A percentile compares a stretch with the other conserved stretches of the same genome.
phyloP scores from a whole-genome alignment of 2,113 vertebrate genomes.

The Electrona antarctica region DNA sequence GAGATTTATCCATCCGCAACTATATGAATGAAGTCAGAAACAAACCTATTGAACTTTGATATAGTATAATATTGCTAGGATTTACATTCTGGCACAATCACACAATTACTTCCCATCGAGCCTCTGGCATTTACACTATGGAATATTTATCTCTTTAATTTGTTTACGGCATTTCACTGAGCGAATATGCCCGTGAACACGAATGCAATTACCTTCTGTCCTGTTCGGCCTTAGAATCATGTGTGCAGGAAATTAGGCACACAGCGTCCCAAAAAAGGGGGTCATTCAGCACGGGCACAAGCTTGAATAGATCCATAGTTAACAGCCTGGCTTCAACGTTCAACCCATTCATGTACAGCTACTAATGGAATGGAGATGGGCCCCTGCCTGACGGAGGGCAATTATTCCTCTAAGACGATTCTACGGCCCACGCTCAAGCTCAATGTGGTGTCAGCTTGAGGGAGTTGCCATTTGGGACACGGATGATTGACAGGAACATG shows the following conservation, averaged over 20 bases:
- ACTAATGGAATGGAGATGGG: slow-evolving; percentile 60
- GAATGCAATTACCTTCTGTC: slow-evolving; percentile 50
- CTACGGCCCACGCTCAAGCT: slow-evolving; percentile 36
- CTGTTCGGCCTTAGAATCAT: slow-evolving; percentile 31
- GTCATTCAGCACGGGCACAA: slow-evolving; percentile 40
- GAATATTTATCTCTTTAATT: slow-evolving; percentile 51
- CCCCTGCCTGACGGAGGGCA: slow-evolving; percentile 40
- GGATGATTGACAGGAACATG: slow-evolving; percentile 76
- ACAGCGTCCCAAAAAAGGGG: slow-evolving; percentile 10
- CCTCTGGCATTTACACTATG: neutral
- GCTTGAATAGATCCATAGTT: slow-evolving; percentile 48
- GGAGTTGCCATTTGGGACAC: slow-evolving; percentile 55
- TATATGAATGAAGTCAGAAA: slow-evolving; percentile 47
- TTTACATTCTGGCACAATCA: slow-evolving; percentile 12
- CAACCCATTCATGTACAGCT: slow-evolving; percentile 46
- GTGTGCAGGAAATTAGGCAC: slow-evolving; percentile 47
- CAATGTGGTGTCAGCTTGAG: slow-evolving; percentile 51
- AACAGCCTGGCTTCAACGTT: slow-evolving; percentile 36
- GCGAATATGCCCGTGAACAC: slow-evolving; percentile 30
- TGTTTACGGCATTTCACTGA: neutral
- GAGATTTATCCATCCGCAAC: slow-evolving; percentile 40
- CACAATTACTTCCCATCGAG: slow-evolving; percentile 12
- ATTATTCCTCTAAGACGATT: slow-evolving; percentile 48
- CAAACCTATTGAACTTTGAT: slow-evolving; percentile 44
- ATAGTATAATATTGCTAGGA: slow-evolving; percentile 14